Percentiles rank a stretch among this genome's conserved stretches.
Evolutionary conservation across 2,113 vertebrate species (phyloP).

Genomic region (Herpailurus yagouaroundi): DNA sequence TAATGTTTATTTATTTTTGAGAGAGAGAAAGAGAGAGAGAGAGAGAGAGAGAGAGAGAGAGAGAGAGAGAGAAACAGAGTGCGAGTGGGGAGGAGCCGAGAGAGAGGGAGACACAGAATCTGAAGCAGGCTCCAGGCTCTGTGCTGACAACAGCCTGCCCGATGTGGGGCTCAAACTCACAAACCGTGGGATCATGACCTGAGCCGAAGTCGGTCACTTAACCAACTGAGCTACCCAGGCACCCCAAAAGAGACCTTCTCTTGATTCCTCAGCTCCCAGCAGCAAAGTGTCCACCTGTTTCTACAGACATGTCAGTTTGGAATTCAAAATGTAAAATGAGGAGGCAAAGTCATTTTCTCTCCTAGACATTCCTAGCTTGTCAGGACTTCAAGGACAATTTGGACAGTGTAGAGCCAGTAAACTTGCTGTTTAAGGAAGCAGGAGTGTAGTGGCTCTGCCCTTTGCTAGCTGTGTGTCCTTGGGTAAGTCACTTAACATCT

Average conservation of each 20-base stretch:
- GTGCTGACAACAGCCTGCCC: too few relatives aligned
- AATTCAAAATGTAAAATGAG: slow-evolving; percentile 10
- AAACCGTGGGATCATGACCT: too few relatives aligned
- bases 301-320: background rate
- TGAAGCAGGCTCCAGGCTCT: too few relatives aligned
- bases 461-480: slow-evolving; percentile 19
- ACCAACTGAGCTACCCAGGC: too few relatives aligned
- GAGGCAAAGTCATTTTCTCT: slow-evolving; percentile 16
- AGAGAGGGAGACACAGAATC: too few relatives aligned
- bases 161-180: too few relatives aligned
- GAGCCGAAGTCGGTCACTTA: too few relatives aligned
- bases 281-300: background rate
- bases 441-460: background rate
- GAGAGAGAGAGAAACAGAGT: too few relatives aligned
- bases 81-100: too few relatives aligned
- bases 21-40: too few relatives aligned
- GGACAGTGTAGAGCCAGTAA: background rate
- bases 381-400: background rate
- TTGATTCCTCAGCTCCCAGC: background rate
- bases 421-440: background rate
- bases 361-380: background rate
- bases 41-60: too few relatives aligned
- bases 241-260: background rate
- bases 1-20: too few relatives aligned
- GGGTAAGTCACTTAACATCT: background rate